Evolutionary conservation across 2,113 vertebrate species (phyloP), one percentile per base, ranked within the genome.

Genomic region (Motacilla alba): DNA sequence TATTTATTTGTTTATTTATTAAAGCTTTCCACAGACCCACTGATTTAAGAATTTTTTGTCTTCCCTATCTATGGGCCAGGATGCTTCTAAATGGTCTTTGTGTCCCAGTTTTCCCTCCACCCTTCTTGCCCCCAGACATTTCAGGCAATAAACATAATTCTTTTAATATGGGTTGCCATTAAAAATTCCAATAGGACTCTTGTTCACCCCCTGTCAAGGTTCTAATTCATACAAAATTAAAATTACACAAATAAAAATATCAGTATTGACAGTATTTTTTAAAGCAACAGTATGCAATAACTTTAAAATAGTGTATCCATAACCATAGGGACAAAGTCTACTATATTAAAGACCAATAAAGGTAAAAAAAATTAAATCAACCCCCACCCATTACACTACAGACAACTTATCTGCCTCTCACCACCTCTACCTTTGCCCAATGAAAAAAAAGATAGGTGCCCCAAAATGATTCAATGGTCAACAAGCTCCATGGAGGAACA

Each of bases 351-450:
- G 44, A 83, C 31, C 23, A 69, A 62, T 12, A 69, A 58, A 74
- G 10, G 14, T 28, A 66, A 76, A 69, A 66, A 28, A 33, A 1
- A 3, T 4, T 1, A 47, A 46, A 80, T 2, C 23, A 50, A 0
- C 1, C 1, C 8, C 3, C 1, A 2, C 1, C 13, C 2, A 15
- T 27, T 35, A 31, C 4, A 50, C 59, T n/a, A 76, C 1, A 50
- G 47, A 95, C 81, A 19, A 77, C 14, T 41, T 67, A 7, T 44
- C 41, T 2, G 2, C 84, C 19, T 47, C 11, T 89, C 37, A 67
- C 4, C 14, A 33, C 18, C 44, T 81, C 67, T 56, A 72, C 30
- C 21, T 70, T 22, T 49, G 49, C 0, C 9, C 6, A 31, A 52
- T 0, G 0, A 53, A 74, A 66, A 52, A 64, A 75, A 53, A 44